Percentiles rank a stretch among this genome's conserved stretches.
Evolutionary conservation across 2,113 vertebrate genomes (phyloP).

Genomic region (Monarcha castaneiventris): DNA sequence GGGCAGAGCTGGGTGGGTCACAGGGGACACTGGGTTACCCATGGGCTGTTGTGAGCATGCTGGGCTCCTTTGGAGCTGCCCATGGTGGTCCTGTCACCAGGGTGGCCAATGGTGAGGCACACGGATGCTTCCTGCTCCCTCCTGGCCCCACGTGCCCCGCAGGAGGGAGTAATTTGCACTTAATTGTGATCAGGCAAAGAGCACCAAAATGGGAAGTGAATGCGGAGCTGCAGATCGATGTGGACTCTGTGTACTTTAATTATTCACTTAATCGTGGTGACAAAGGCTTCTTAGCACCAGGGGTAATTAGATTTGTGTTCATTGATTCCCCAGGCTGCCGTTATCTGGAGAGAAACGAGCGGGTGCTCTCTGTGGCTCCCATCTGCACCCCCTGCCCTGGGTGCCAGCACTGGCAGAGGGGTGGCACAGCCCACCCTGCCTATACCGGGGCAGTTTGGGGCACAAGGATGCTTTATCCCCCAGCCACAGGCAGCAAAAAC

Average conservation of each 20-base stretch:
- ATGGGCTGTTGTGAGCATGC: background rate
- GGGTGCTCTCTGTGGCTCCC: background rate
- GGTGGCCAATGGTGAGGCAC: background rate
- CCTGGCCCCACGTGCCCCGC: background rate
- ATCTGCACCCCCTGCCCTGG: background rate
- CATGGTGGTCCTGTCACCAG: background rate
- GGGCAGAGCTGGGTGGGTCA: background rate
- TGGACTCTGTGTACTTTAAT: constrained; percentile 68
- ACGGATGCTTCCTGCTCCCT: background rate
- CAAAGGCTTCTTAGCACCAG: constrained; percentile 74
- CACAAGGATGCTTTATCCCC: background rate
- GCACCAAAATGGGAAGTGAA: constrained; percentile 59
- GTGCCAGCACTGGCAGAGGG: background rate
- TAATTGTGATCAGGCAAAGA: constrained; percentile 57
- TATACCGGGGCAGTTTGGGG: fast-evolving
- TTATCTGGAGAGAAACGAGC: background rate
- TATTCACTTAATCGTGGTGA: constrained; percentile 76
- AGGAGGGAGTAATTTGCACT: constrained; percentile 56
- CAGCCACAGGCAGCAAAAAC: background rate
- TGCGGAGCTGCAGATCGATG: constrained; percentile 10
- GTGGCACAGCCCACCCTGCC: background rate
- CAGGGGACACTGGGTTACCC: background rate
- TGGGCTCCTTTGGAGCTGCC: background rate
- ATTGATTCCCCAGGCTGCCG: constrained; percentile 65
- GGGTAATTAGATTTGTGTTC: constrained; percentile 79